Conservation (phyloP, 92 coral and sea anemone species). For the Phenganax marumi region DNA sequence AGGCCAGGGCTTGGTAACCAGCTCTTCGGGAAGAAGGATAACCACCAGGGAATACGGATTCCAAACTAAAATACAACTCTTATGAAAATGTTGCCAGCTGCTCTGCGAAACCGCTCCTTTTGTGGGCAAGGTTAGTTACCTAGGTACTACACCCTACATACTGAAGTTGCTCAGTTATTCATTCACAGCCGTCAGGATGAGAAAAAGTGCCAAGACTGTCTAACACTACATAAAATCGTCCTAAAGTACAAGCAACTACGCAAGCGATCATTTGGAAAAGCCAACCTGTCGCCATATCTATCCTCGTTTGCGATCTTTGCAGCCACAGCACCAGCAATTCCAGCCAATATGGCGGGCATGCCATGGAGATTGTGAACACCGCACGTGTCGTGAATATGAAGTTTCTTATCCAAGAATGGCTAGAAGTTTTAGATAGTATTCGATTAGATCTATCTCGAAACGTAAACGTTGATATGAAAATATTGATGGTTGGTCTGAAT, state of each 20-base stretch:
- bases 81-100: not conserved
- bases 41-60: constrained; percentile 14
- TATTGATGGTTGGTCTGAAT: not conserved
- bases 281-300: constrained; percentile 62
- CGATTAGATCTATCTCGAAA: not conserved
- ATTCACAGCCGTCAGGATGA: no score
- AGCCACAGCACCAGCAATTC: constrained; percentile 66
- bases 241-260: no score
- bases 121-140: not conserved
- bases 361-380: constrained; percentile 80
- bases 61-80: constrained; percentile 20
- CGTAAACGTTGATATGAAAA: not conserved
- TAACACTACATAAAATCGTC: no score
- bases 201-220: no score
- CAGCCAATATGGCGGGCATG: constrained; percentile 75
- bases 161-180: no score
- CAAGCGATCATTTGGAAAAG: no score
- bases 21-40: constrained; percentile 52
- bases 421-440: constrained; percentile 16
- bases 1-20: constrained; percentile 47
- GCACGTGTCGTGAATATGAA: constrained; percentile 66
- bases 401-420: constrained; percentile 63
- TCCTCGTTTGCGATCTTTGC: constrained; percentile 58
- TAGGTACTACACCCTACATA: not conserved
- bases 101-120: not conserved